Evolutionary conservation across 2,797 vertebrate genomes (phyloP), one percentile per base, ranked within the genome.

Genomic region (Cephalopachus bancanus): DNA sequence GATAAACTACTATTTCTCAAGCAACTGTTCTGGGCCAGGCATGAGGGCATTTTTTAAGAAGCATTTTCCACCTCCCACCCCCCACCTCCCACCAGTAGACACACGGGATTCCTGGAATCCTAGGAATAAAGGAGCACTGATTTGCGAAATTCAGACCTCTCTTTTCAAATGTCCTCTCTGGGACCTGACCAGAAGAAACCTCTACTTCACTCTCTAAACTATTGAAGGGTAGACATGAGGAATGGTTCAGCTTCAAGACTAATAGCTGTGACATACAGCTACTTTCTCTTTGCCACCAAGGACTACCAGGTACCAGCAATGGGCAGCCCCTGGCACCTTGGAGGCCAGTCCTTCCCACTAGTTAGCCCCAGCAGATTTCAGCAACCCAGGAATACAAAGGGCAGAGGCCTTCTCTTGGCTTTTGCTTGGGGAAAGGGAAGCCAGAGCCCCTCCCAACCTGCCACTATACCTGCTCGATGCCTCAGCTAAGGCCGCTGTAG

Each of bases 1-100:
- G 83, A 88, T 69, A 72, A 64, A 76, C 44, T 44, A 64, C 26
- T 71, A 3, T 74, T 75, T 96, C 59, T 79, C 17, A 24, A 90
- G 65, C 60, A 72, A 72, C n/a, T 85, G 57, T 67, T 94, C 83
- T 65, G 37, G 14, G 71, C 30, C 19, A 87, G 19, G 57, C 62
- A 89, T 7, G 0, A 75, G 60, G 81, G 65, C 12, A 91, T 74
- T 86, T 89, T 91, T 89, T 60, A 89, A 83, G 24, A 44, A 85
- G 71, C 57, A 44, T 44, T 44, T 7, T 44, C 2, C 44, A 62
- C 11, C n/a, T 37, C 71, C 22, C 33, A 22, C 22, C 17, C 44
- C n/a, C 3, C 9, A 16, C 15, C 10, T 62, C 33, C 15, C 1
- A 8, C n/a, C 7, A 81, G 44, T 44, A 44, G 3, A 64, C 11